Conservation (phyloP, 1,140 invertebrate species). For the Elymnias hypermnestra region DNA sequence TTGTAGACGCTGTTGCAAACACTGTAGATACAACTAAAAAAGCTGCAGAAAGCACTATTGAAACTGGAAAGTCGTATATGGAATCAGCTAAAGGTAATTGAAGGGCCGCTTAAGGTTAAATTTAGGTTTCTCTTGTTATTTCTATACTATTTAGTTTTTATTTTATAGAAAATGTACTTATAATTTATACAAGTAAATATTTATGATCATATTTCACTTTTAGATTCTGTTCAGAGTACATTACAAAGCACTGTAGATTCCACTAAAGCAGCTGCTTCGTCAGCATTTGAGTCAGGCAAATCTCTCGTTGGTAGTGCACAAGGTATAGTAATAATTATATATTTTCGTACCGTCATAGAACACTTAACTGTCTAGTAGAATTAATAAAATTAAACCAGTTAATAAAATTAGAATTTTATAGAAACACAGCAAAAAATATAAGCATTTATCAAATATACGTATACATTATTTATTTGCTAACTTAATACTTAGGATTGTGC, state of each 20-base stretch:
- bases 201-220: slow-evolving; percentile 3
- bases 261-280: slow-evolving; percentile 50
- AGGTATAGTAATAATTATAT: slow-evolving; percentile 13
- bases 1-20: slow-evolving; percentile 52
- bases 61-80: slow-evolving; percentile 52
- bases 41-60: slow-evolving; percentile 45
- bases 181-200: background rate
- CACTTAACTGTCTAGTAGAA: background rate
- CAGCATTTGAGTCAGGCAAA: slow-evolving; percentile 48
- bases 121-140: slow-evolving; percentile 2
- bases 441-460: no score
- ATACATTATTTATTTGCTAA: no score
- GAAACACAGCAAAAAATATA: no score
- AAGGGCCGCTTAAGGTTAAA: background rate
- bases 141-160: background rate
- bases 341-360: background rate
- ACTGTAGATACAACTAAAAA: slow-evolving; percentile 62
- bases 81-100: slow-evolving; percentile 40
- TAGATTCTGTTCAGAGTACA: slow-evolving; percentile 45
- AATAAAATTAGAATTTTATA: no score
- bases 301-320: slow-evolving; percentile 46
- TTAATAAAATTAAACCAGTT: background rate
- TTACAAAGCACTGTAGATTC: slow-evolving; percentile 48
- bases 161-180: background rate
- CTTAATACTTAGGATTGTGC: no score